Evolutionary conservation across 2,113 vertebrate species (phyloP), one percentile per base, ranked within the genome.

Genomic region (Corythornis vintsioides): DNA sequence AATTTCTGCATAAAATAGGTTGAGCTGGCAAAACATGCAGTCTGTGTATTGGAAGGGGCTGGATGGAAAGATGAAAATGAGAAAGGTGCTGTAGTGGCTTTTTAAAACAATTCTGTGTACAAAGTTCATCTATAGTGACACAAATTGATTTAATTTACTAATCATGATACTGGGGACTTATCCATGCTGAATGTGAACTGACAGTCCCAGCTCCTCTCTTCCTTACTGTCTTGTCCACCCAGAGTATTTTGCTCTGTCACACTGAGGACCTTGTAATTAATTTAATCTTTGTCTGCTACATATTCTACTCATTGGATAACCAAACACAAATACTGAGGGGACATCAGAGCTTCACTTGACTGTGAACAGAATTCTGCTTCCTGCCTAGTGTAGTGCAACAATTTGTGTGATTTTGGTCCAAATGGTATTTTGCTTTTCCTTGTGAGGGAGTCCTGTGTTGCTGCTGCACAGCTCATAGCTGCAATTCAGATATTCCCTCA

Each of bases 11-110:
- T 90, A 97, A 95, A 90, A 59, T 82, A 94, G 70, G 67, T 73
- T 25, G 67, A 95, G 88, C 71, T 95, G 90, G 91, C 84, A 89
- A 87, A 88, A 89, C 81, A 92, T 92, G 91, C 93, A 90, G 90
- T 53, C 74, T 93, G 82, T 0, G 2, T 89, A 66, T 56, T 60
- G 65, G 57, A 92, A 96, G 69, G 91, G 86, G 75, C 33, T 76
- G 43, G 70, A 59, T 81, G 67, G 77, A 93, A 95, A 85, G 65
- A 72, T 71, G 81, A 89, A 86, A 89, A 83, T 24, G 29, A 85
- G 61, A 89, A 89, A 92, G 90, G 92, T 91, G 96, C 87, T 86
- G 76, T 50, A 93, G 84, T 95, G 79, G 72, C 47, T 81, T 87
- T 89, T 67, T 71, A 38, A 38, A 38, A 38, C 10, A 38, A 38